Evolutionary conservation across 92 coral and sea anemone genomes (phyloP).

Genomic region (Parazoanthus atlanticus): DNA sequence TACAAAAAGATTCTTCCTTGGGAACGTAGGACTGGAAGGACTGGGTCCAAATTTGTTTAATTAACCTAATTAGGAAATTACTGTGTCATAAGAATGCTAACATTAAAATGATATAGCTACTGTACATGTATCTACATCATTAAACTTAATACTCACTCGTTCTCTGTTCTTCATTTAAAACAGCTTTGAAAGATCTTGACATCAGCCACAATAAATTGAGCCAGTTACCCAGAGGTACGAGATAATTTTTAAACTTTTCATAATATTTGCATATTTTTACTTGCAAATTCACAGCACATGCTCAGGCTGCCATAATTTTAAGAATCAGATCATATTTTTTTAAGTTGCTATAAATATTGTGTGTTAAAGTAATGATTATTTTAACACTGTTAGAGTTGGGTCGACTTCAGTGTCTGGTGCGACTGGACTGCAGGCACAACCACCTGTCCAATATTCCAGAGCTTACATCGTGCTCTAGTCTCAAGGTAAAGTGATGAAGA

Average conservation of each 20-base stretch:
- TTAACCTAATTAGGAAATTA: no score
- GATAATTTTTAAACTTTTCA: no score
- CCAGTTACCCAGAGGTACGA: constrained; percentile 74
- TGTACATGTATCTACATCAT: neutral
- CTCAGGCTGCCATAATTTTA: no score
- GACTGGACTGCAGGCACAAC: constrained; percentile 92
- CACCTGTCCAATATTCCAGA: constrained; percentile 75
- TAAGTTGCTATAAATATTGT: no score
- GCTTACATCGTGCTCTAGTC: constrained; percentile 67
- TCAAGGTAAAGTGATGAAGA: constrained; percentile 68
- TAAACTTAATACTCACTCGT: neutral
- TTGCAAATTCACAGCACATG: no score
- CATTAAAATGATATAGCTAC: no score
- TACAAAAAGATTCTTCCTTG: neutral
- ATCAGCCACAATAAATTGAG: constrained; percentile 78
- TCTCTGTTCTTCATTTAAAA: neutral
- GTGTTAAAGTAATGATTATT: no score
- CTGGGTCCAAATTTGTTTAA: no score
- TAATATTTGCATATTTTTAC: no score
- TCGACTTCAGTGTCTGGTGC: constrained; percentile 66
- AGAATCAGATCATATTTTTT: neutral
- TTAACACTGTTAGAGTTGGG: constrained; percentile 59
- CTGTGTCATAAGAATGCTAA: no score
- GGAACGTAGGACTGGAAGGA: no score
- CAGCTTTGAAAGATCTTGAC: constrained; percentile 83